Evolutionary conservation across 2,888 invertebrate genomes (phyloP), one percentile per base, ranked within the genome.

Genomic region (Anthophora plumipes): DNA sequence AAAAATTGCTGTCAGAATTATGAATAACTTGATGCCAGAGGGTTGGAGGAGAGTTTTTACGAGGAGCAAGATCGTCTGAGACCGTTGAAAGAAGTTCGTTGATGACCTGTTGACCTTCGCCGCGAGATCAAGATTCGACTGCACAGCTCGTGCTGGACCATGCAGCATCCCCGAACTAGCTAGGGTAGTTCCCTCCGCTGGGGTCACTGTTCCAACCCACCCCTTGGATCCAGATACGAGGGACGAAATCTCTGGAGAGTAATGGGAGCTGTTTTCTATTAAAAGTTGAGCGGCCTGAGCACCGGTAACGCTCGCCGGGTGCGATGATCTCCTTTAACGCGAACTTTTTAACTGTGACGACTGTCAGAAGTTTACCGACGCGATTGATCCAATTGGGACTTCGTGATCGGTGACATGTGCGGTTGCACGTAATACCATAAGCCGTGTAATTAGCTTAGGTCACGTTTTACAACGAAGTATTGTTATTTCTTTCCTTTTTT

Each of bases 141-240:
- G 70, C 37, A 54, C 67, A 60, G 70, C 68, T 74, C 57, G 68
- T 66, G 80, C 85, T 89, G 90, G 90, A 89, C 90, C 90, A 82
- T 79, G 80, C 91, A 91, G 91, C 90, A 89, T 90, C 91, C 85
- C 84, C 54, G 84, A 89, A 91, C 91, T 89, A 89, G 90, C 87
- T 86, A 78, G 90, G 90, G 89, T 89, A 79, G 89, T 85, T 82
- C 82, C 83, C 84, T 73, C 73, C 83, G 59, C 48, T 71, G 76
- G 89, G 85, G 85, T 84, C 81, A 78, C 77, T 71, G 82, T 80
- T 74, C 50, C 64, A 17, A 59, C 66, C 74, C 86, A 82, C 84
- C 89, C 88, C 85, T 88, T 74, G 54, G 67, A 59, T 63, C 68
- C 75, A 20, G 55, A 74, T 31, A 81, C 75, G 85, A 86, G 89